phyloP scores from a whole-genome alignment of 2,113 vertebrate genomes.

The Artemisiospiza belli region DNA sequence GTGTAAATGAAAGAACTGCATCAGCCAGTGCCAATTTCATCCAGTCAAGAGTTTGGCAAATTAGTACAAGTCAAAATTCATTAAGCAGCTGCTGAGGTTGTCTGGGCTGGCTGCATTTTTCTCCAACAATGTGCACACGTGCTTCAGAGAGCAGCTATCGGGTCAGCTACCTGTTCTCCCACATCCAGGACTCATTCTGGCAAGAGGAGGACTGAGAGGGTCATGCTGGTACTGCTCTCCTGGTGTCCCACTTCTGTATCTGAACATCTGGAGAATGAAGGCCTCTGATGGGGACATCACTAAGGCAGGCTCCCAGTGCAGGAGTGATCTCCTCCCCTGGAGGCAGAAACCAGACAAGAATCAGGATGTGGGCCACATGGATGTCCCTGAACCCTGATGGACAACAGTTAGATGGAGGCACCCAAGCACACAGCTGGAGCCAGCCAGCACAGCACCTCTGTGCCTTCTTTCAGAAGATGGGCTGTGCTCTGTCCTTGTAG shows the following conservation, averaged over 20 bases:
- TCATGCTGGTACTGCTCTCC: neutral
- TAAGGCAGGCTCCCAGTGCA: neutral
- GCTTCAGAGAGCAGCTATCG: neutral
- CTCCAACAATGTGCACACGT: accelerated
- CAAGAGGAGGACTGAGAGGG: neutral
- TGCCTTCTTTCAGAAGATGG: neutral
- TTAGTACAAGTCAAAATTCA: neutral
- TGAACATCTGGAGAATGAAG: neutral
- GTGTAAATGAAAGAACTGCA: neutral
- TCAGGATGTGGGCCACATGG: neutral
- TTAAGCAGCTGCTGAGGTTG: slow-evolving; percentile 1
- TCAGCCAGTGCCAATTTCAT: neutral
- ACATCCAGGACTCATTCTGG: neutral
- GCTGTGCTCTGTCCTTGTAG: neutral
- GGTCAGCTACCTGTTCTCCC: neutral
- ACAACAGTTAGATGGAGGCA: neutral
- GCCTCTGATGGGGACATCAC: neutral
- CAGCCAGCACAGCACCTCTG: neutral
- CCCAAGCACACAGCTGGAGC: neutral
- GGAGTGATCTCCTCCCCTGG: neutral
- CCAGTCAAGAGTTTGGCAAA: neutral
- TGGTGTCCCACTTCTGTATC: neutral
- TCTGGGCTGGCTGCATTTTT: neutral
- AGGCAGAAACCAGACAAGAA: neutral
- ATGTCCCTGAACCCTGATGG: neutral